Evolutionary conservation across 35 echinoderm and acorn worm species (phyloP).

Genomic region (Patiria miniata): DNA sequence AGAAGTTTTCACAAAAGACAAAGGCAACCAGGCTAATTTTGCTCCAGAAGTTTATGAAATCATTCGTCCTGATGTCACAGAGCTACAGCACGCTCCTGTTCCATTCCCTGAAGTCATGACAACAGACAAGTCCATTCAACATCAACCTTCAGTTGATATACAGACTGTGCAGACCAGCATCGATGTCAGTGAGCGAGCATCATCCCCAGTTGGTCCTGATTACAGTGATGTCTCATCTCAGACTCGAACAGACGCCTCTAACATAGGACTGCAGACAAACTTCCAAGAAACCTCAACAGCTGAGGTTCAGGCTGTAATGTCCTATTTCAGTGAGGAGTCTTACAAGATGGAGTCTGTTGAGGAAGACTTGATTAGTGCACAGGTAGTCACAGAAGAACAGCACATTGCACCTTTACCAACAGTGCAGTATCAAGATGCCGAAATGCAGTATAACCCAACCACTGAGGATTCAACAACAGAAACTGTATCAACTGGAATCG

Average conservation of each 20-base stretch:
- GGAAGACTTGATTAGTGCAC: too few relatives aligned
- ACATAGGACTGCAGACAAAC: not conserved
- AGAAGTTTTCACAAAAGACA: not conserved
- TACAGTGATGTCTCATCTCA: not conserved
- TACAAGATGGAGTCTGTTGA: too few relatives aligned
- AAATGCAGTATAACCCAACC: slow-evolving; percentile 32
- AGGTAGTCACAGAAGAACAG: too few relatives aligned
- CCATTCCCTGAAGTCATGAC: not conserved
- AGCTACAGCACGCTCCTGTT: not conserved
- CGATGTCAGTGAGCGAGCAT: not conserved
- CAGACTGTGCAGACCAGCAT: not conserved
- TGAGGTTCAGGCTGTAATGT: too few relatives aligned
- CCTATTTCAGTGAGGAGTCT: too few relatives aligned
- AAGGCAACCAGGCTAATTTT: not conserved
- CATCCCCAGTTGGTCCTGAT: not conserved
- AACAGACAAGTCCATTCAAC: slow-evolving; percentile 9
- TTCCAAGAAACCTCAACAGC: too few relatives aligned
- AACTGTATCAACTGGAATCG: slow-evolving; percentile 35
- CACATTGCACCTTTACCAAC: too few relatives aligned
- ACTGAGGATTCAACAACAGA: slow-evolving; percentile 48
- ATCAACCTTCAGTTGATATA: not conserved
- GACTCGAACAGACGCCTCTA: not conserved
- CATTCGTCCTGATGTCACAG: not conserved
- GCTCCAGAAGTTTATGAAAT: not conserved
- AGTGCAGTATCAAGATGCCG: slow-evolving; percentile 10